These are phyloP conservation scores for Hydrolagus affinis DNA, from an alignment of 2,113 vertebrate genomes.

Conservation along the genomic window DNA sequence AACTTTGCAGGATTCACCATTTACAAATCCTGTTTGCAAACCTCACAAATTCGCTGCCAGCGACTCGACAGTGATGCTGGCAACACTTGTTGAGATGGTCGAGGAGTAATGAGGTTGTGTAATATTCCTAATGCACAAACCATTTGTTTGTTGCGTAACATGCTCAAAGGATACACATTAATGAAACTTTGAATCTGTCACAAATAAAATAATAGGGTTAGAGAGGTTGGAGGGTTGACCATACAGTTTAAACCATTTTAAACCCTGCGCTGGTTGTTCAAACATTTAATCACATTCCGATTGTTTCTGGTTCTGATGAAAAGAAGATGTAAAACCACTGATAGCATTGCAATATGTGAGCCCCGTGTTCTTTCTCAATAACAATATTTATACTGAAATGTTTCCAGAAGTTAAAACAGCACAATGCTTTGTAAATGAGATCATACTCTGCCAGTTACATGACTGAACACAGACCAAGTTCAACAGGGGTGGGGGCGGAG, in stretches of 20 bases:
- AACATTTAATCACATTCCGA: slow-evolving; percentile 11
- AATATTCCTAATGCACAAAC: no score
- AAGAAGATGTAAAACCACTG: slow-evolving; percentile 21
- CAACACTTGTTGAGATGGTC: background rate
- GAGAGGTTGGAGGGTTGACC: background rate
- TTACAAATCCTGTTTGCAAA: no score
- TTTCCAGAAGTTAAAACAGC: slow-evolving; percentile 24
- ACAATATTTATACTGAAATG: slow-evolving; percentile 29
- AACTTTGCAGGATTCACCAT: no score
- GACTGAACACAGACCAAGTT: slow-evolving; percentile 3
- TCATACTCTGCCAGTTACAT: slow-evolving; percentile 20
- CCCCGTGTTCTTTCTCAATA: slow-evolving; percentile 24
- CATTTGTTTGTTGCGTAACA: background rate
- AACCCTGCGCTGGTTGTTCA: background rate
- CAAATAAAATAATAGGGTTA: background rate
- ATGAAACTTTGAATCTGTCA: background rate
- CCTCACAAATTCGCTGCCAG: no score
- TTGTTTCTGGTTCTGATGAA: background rate
- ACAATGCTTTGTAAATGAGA: slow-evolving; percentile 19
- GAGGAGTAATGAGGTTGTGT: background rate
- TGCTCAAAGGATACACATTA: background rate
- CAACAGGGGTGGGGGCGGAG: background rate
- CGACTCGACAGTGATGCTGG: background rate
- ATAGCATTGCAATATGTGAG: background rate
- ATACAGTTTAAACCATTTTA: background rate